Conservation (phyloP, 2,888 invertebrate genomes). For the Phengaris arion region DNA sequence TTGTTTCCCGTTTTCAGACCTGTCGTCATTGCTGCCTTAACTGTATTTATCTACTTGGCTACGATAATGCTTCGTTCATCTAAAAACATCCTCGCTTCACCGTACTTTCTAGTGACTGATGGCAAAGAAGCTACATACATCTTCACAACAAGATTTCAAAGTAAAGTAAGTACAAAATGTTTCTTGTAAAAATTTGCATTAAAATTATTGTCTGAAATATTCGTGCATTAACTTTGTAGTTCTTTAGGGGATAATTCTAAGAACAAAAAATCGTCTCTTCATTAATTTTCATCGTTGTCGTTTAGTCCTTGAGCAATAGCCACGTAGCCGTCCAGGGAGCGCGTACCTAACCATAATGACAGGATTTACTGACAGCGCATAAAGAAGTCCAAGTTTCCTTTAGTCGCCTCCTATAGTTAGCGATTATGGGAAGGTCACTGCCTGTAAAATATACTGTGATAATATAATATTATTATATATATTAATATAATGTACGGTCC, state of each 20-base stretch:
- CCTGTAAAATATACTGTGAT: neutral
- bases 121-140: conserved; percentile 78
- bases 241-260: neutral
- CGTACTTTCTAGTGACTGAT: conserved; percentile 80
- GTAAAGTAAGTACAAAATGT: conserved; percentile 56
- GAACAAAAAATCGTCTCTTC: neutral
- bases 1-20: conserved; percentile 47
- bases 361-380: conserved; percentile 46
- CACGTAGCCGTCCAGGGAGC: conserved; percentile 44
- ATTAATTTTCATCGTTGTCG: neutral
- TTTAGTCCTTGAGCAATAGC: neutral
- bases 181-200: neutral
- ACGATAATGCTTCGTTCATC: conserved; percentile 64
- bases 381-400: conserved; percentile 29
- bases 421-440: neutral
- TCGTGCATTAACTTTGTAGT: neutral
- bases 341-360: conserved; percentile 45
- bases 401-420: neutral
- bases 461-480: too few species aligned
- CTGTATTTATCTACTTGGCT: conserved; percentile 47
- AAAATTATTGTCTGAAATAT: too few species aligned
- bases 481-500: too few species aligned
- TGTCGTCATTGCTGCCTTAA: conserved; percentile 52
- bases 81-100: conserved; percentile 78
- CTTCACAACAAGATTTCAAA: conserved; percentile 79